Percentiles rank a stretch among this genome's conserved stretches.
Evolutionary conservation across 2,113 vertebrate species (phyloP).

Genomic region (Oreochromis aureus): DNA sequence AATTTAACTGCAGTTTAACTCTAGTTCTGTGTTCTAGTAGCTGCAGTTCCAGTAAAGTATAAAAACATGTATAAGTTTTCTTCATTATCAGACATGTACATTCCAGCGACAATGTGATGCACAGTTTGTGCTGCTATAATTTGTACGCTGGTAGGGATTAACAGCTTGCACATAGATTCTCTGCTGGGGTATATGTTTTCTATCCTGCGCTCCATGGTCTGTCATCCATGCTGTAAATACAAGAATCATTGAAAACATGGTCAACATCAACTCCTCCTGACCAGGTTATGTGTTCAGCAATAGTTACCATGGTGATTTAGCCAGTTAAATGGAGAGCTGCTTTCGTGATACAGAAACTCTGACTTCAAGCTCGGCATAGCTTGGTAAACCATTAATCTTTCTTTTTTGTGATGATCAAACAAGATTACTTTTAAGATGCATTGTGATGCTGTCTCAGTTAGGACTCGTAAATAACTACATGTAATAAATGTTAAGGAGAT

Average conservation of each 20-base stretch:
- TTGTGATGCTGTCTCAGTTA: neutral
- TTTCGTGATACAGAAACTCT: neutral
- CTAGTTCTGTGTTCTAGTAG: neutral
- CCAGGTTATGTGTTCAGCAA: neutral
- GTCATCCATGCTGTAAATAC: neutral
- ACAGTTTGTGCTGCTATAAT: neutral
- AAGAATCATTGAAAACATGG: neutral
- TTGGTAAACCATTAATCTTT: neutral
- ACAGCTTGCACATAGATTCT: neutral
- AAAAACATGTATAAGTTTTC: rapidly evolving
- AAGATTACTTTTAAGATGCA: neutral
- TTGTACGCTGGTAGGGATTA: neutral
- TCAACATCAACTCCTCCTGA: neutral
- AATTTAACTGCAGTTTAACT: neutral
- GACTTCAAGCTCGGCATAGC: neutral
- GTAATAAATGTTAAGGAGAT: neutral
- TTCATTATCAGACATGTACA: neutral
- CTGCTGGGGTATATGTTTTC: no score
- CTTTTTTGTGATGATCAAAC: neutral
- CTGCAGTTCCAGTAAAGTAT: neutral
- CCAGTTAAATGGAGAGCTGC: neutral
- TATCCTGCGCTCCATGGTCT: neutral
- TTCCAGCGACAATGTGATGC: neutral
- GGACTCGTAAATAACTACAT: neutral
- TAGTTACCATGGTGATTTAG: neutral